Evolutionary conservation across 2,113 vertebrate genomes (phyloP).

Genomic region (Crypturellus undulatus): DNA sequence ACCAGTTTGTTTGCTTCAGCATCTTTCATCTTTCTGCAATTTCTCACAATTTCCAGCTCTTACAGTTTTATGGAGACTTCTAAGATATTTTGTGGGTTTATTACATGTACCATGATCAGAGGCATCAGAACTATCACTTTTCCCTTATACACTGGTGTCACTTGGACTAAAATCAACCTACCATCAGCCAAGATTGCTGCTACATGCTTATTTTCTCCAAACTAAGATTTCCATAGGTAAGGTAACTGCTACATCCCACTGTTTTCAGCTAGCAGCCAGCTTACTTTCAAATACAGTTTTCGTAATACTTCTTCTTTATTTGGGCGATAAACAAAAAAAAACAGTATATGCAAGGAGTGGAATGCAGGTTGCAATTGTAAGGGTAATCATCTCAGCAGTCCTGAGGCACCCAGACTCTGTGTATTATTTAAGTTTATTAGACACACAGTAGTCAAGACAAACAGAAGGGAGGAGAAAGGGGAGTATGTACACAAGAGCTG

Average conservation of each 20-base stretch:
- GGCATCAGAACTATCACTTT: background rate
- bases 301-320: background rate
- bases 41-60: background rate
- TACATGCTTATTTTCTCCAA: background rate
- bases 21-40: background rate
- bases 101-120: background rate
- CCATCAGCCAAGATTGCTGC: background rate
- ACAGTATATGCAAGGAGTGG: background rate
- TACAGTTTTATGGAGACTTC: background rate
- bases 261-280: background rate
- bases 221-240: background rate
- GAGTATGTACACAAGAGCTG: background rate
- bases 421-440: background rate
- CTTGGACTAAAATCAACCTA: background rate
- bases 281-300: background rate
- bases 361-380: background rate
- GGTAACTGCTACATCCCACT: background rate
- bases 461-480: background rate
- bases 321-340: background rate
- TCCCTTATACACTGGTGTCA: background rate
- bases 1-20: background rate
- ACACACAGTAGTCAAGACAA: background rate
- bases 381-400: background rate
- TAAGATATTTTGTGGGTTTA: background rate
- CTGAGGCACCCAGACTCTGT: background rate